A percentile compares a stretch with the other conserved stretches of the same genome.
Conservation (phyloP, 1,140 invertebrate genomes). For the Brachionus rotundiformis region DNA sequence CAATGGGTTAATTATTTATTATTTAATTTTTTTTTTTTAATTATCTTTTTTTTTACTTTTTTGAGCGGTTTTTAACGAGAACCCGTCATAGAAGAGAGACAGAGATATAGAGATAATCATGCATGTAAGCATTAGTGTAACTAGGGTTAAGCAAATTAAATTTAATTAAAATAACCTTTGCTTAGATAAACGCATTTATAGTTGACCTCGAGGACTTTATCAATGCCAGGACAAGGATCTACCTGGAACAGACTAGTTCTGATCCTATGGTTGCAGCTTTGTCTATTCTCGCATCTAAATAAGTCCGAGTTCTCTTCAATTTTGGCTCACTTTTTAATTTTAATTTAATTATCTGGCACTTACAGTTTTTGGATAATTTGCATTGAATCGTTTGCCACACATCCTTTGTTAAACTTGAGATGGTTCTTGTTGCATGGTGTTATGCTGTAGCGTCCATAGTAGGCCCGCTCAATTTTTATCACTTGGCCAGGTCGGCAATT, state of each 20-base stretch:
- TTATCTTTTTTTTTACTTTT: too few species aligned
- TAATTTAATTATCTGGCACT: not conserved
- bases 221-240: constrained; percentile 20
- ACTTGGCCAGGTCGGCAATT: not conserved
- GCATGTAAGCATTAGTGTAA: constrained; percentile 10
- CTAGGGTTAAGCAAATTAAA: not conserved
- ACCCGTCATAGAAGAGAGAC: not conserved
- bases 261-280: constrained; percentile 5
- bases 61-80: not conserved
- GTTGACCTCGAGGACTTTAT: constrained; percentile 41
- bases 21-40: not conserved
- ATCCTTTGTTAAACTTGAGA: constrained; percentile 33
- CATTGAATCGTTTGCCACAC: constrained; percentile 29
- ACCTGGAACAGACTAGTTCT: not conserved
- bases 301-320: constrained; percentile 40
- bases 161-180: constrained; percentile 1
- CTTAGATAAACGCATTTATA: constrained; percentile 35
- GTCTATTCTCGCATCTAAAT: constrained; percentile 28
- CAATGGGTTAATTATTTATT: not conserved
- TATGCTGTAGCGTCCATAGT: constrained; percentile 45
- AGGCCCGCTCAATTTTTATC: constrained; percentile 44
- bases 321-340: not conserved
- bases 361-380: constrained; percentile 40
- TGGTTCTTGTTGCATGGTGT: constrained; percentile 52
- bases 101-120: not conserved